Conservation (phyloP, 2,113 vertebrate species). For the Epinephelus fuscoguttatus region DNA sequence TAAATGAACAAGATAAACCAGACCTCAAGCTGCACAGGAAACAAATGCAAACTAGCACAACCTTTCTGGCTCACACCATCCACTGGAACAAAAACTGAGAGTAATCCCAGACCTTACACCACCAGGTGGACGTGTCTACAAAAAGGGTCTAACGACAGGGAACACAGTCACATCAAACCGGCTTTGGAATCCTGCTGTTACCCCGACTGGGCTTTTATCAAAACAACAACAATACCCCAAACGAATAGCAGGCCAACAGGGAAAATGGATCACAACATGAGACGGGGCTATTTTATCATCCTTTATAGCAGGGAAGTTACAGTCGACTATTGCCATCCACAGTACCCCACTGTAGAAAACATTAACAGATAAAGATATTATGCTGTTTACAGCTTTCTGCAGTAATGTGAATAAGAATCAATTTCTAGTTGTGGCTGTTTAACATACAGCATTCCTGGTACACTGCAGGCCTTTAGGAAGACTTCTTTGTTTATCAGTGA, state of each 20-base stretch:
- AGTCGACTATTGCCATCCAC: slow-evolving; percentile 14
- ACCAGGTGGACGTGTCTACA: slow-evolving; percentile 19
- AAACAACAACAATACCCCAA: slow-evolving; percentile 61
- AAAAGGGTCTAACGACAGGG: slow-evolving; percentile 45
- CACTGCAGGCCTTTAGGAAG: not conserved
- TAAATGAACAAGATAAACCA: slow-evolving; percentile 20
- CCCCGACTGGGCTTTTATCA: slow-evolving; percentile 53
- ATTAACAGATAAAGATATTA: slow-evolving; percentile 7
- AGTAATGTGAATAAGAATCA: not conserved
- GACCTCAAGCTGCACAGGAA: slow-evolving; percentile 15
- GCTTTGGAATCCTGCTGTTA: slow-evolving; percentile 48
- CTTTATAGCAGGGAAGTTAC: slow-evolving; percentile 10
- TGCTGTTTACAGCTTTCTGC: not conserved
- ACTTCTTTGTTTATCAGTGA: not conserved
- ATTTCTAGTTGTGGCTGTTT: not conserved
- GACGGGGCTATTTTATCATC: slow-evolving; percentile 35
- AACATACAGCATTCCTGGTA: not conserved
- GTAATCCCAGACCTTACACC: slow-evolving; percentile 35
- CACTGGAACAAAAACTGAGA: slow-evolving; percentile 31
- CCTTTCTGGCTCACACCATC: not conserved
- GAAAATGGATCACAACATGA: slow-evolving; percentile 61
- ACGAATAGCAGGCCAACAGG: slow-evolving; percentile 36
- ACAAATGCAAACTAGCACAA: slow-evolving; percentile 25
- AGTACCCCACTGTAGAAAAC: not conserved
- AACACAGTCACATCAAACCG: slow-evolving; percentile 47